Conservation (phyloP, 1,140 invertebrate genomes). For the Pomacea maculata region DNA sequence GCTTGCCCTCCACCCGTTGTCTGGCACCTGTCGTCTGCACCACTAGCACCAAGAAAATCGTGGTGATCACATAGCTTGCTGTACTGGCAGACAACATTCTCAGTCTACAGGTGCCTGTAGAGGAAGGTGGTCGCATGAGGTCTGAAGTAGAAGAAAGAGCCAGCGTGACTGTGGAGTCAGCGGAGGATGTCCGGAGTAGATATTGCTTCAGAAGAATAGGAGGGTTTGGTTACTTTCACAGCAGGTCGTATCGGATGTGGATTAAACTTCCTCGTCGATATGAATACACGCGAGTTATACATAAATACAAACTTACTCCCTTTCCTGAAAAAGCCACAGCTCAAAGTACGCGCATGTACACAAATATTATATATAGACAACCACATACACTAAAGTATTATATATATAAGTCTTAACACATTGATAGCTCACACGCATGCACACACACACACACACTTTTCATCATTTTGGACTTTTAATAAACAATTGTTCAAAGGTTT, state of each 20-base stretch:
- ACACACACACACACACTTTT: not conserved
- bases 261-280: not conserved
- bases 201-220: not conserved
- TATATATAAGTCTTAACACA: too few species aligned
- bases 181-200: not conserved
- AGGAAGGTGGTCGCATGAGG: not conserved
- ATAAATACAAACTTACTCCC: not conserved
- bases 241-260: too few species aligned
- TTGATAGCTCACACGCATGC: not conserved
- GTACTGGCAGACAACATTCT: not conserved
- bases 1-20: not conserved
- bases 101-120: not conserved
- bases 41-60: not conserved
- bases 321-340: not conserved
- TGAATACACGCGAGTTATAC: not conserved
- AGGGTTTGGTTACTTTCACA: not conserved
- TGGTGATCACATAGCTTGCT: not conserved
- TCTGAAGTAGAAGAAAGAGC: not conserved
- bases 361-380: not conserved
- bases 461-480: not conserved
- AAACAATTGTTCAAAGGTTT: too few species aligned
- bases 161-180: not conserved
- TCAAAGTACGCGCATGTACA: not conserved
- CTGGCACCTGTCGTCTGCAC: not conserved
- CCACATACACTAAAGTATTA: not conserved